phyloP scores from a whole-genome alignment of 2,888 invertebrate genomes.

The Leptopilina drosophilae region DNA sequence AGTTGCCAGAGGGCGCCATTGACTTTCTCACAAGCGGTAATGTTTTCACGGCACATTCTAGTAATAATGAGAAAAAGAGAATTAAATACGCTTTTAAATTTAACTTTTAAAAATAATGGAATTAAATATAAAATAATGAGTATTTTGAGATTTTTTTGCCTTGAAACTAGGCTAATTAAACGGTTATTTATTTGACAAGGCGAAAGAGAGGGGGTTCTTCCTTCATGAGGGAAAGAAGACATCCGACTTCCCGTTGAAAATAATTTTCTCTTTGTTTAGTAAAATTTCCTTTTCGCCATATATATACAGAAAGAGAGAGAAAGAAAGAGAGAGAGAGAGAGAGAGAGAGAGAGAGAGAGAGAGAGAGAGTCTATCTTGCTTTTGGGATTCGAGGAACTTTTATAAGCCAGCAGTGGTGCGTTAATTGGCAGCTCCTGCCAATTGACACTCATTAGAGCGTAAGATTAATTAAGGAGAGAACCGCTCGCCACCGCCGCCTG shows the following conservation, averaged over 20 bases:
- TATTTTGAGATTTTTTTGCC: no score
- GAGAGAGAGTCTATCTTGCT: slow-evolving; percentile 44
- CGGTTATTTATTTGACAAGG: not conserved
- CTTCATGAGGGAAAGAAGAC: slow-evolving; percentile 37
- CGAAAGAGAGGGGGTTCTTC: not conserved
- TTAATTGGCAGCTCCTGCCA: slow-evolving; percentile 72
- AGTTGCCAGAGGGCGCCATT: no score
- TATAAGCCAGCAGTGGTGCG: slow-evolving; percentile 61
- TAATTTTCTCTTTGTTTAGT: slow-evolving; percentile 36
- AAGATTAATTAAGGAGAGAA: slow-evolving; percentile 70
- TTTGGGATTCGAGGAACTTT: slow-evolving; percentile 57
- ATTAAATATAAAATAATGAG: no score
- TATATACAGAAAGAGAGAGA: no score
- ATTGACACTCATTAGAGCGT: slow-evolving; percentile 73
- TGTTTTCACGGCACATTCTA: no score
- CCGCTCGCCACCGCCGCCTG: slow-evolving; percentile 42
- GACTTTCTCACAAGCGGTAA: no score
- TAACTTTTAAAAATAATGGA: no score
- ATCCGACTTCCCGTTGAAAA: slow-evolving; percentile 41
- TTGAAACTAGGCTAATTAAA: not conserved
- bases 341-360: no score
- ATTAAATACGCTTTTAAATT: no score
- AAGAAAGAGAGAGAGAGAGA: no score
- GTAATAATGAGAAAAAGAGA: no score
- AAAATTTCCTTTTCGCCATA: slow-evolving; percentile 41